These are phyloP conservation scores for Erpornis zantholeuca DNA, from an alignment of 2,113 vertebrate species.

Conservation along the genomic window DNA sequence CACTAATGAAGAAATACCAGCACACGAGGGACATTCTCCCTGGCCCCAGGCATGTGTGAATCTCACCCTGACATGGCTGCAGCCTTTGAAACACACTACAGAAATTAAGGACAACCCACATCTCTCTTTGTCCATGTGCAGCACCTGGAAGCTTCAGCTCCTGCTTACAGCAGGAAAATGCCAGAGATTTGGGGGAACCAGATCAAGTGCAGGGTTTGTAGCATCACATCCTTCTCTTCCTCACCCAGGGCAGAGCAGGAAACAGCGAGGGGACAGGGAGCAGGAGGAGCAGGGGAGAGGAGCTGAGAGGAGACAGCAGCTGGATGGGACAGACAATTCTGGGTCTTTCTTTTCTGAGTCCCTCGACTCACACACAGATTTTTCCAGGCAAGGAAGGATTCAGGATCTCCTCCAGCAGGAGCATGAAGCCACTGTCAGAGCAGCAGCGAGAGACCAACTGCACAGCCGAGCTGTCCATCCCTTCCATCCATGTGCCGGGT, in stretches of 20 bases:
- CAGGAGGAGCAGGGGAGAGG: background rate
- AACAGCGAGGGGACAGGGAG: background rate
- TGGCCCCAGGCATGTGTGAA: accelerated
- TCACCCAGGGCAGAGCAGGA: background rate
- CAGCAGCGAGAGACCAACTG: background rate
- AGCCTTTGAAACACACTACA: background rate
- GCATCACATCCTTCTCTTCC: background rate
- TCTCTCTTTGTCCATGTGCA: background rate
- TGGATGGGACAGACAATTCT: background rate
- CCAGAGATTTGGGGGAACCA: background rate
- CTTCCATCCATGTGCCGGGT: background rate
- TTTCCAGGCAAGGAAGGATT: background rate
- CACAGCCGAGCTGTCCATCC: background rate
- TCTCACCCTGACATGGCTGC: background rate
- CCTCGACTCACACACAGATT: background rate
- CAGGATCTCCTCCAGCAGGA: background rate
- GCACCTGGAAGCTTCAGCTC: background rate
- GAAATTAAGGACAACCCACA: background rate
- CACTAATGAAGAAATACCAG: background rate
- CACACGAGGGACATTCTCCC: accelerated
- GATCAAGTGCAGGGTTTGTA: background rate
- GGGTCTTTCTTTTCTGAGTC: background rate
- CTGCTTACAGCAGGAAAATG: background rate
- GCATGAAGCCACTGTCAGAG: background rate
- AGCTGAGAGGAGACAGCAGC: background rate